A percentile compares a stretch with the other conserved stretches of the same genome.
These are phyloP conservation scores for Parazoanthus darwini DNA, from an alignment of 92 coral and sea anemone species.

Conservation along the genomic window DNA sequence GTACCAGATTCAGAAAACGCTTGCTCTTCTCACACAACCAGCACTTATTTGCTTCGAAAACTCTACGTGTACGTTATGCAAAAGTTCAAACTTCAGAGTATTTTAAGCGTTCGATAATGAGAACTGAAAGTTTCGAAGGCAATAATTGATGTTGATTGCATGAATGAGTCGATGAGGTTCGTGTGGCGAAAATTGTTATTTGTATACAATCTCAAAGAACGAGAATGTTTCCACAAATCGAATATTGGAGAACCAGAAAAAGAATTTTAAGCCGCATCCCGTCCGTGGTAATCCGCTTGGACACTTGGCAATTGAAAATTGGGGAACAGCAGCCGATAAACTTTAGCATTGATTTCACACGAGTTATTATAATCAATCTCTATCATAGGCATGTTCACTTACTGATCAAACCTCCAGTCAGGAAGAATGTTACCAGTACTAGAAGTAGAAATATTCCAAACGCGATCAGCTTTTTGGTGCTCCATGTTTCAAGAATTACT, in stretches of 20 bases:
- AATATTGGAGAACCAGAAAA: neutral
- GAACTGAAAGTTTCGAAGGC: neutral
- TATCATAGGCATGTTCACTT: neutral
- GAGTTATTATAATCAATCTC: neutral
- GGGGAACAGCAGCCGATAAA: conserved; percentile 24
- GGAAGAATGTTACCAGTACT: conserved; percentile 24
- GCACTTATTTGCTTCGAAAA: no score
- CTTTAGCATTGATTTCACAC: conserved; percentile 8
- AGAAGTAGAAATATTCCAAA: conserved; percentile 26
- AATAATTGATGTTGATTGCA: no score
- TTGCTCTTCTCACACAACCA: no score
- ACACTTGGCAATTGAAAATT: neutral
- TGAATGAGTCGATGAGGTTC: neutral
- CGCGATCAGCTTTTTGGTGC: conserved; percentile 33
- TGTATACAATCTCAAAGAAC: neutral
- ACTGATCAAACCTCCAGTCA: conserved; percentile 33
- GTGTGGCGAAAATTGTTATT: neutral
- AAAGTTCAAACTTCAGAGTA: neutral
- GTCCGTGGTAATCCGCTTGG: neutral
- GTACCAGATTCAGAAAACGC: no score
- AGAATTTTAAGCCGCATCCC: neutral
- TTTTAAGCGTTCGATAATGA: no score
- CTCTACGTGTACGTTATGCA: no score
- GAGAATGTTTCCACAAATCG: neutral
- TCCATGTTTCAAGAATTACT: conserved; percentile 46